These are phyloP conservation scores for Odobenus rosmarus DNA, from an alignment of 2,113 vertebrate genomes.

Conservation along the genomic window DNA sequence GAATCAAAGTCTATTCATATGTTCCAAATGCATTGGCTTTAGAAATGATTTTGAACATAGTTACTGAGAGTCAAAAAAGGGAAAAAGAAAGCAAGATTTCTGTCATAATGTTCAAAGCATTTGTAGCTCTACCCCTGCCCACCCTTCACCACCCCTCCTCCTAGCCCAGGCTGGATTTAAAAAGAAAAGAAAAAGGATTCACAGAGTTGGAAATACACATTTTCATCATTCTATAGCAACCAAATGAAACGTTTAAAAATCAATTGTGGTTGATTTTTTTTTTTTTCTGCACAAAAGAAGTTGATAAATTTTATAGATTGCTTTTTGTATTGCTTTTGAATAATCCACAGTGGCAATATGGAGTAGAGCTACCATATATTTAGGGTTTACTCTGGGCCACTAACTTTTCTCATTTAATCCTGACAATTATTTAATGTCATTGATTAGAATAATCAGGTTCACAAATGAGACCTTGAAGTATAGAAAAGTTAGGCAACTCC, in stretches of 20 bases:
- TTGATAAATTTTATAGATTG: slow-evolving; percentile 21
- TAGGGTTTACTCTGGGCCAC: not conserved
- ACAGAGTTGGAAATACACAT: not conserved
- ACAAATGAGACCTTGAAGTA: not conserved
- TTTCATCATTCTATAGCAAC: not conserved
- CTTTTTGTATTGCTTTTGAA: not conserved
- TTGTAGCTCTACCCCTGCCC: not conserved
- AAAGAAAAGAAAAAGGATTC: slow-evolving; percentile 5
- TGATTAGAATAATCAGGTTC: slow-evolving; percentile 14
- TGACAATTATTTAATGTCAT: not conserved
- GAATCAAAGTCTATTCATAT: slow-evolving; percentile 63
- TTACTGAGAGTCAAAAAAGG: not conserved
- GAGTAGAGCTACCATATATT: not conserved
- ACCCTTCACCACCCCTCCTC: not conserved
- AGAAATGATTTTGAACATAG: slow-evolving; percentile 57
- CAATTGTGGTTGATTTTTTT: not conserved
- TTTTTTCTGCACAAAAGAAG: slow-evolving; percentile 9
- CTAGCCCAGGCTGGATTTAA: not conserved
- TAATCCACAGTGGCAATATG: not conserved
- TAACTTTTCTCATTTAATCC: not conserved
- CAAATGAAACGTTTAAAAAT: slow-evolving; percentile 44
- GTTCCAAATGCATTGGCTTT: slow-evolving; percentile 22
- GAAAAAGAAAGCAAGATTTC: not conserved
- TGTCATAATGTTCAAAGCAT: not conserved
- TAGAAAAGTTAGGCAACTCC: not conserved